Base-by-base conservation (phyloP, 2,113 vertebrate genomes). In the Cinclus mexicanus region DNA sequence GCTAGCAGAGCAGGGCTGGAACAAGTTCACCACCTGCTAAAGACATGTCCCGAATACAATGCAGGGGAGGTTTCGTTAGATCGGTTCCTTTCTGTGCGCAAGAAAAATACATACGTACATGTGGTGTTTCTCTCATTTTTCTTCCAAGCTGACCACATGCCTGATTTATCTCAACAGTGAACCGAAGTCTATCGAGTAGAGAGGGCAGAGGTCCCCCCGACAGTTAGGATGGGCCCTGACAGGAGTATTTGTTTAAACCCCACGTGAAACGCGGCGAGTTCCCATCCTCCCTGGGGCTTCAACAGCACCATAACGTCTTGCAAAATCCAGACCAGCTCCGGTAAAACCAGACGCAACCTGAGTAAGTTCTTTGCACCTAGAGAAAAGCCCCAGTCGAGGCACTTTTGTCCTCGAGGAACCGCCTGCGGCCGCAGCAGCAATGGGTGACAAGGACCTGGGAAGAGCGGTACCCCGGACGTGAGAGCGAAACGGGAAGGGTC, bases 11-110 rank as follows among this genome's bases (percentile, higher is more conserved):
- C 1, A 0, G 41, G 41, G 72, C 80, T 33, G 37, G 93, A 85
- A 86, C 85, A 49, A 93, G 83, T 78, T 92, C 90, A 68, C 49
- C 93, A 93, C 94, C 95, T 93, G 93, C 96, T 60, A 67, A 78
- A 90, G 89, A 83, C 80, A 56, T 3, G 2, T 93, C 83, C 76
- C 37, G 11, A 53, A 11, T 2, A 59, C 42, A 55, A 25, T 6
- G 5, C 56, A 16, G 39, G 29, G 50, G n/a, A 77, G 81, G 71
- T 69, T 93, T 63, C 2, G 12, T 88, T 80, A 53, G 56, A 31
- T 6, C 0, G 4, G 44, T 7, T 69, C 70, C 50, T 53, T 39
- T 61, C 70, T 2, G 16, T 0, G 1, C 1, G 0, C 16, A 9
- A 53, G 22, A 25, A 63, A 70, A 82, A 69, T 31, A 4, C 0